phyloP scores from a whole-genome alignment of 2,113 vertebrate species.

The Sorex araneus region DNA sequence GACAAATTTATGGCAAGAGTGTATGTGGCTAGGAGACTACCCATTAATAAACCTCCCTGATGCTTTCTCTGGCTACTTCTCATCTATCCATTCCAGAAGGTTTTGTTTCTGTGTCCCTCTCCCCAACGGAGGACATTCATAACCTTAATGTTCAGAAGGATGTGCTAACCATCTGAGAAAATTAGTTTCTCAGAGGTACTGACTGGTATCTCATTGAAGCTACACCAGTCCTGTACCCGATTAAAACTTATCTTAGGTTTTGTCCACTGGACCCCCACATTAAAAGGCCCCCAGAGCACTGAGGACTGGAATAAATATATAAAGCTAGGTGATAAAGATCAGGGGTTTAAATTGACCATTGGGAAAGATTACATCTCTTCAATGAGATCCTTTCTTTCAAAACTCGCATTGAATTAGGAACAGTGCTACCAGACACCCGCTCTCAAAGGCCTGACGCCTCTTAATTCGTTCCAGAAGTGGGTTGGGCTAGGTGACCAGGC shows the following conservation, averaged over 20 bases:
- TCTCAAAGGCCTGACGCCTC: conserved; percentile 88
- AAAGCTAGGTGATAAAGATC: conserved; percentile 74
- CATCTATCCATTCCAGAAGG: not conserved
- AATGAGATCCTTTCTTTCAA: conserved; percentile 78
- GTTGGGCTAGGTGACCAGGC: conserved; percentile 85
- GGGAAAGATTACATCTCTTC: conserved; percentile 83
- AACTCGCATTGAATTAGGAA: conserved; percentile 82
- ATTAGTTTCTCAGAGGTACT: not conserved
- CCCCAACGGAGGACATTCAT: not conserved
- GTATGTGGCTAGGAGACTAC: too few relatives aligned
- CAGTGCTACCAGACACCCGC: conserved; percentile 85
- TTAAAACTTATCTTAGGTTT: conserved; percentile 2
- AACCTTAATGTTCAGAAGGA: not conserved
- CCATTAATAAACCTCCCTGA: not conserved
- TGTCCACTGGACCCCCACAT: not conserved
- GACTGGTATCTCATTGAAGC: not conserved
- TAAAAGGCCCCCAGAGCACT: conserved; percentile 53
- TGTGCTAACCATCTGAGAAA: not conserved
- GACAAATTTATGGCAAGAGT: too few relatives aligned
- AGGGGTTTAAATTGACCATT: conserved; percentile 81
- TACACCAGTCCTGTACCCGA: not conserved
- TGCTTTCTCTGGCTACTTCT: rapidly evolving
- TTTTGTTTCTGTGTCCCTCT: rapidly evolving
- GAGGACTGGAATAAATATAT: not conserved
- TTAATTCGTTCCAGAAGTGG: conserved; percentile 82